These are phyloP conservation scores for Platycheirus albimanus DNA, from an alignment of 2,888 invertebrate species.

Conservation along the genomic window DNA sequence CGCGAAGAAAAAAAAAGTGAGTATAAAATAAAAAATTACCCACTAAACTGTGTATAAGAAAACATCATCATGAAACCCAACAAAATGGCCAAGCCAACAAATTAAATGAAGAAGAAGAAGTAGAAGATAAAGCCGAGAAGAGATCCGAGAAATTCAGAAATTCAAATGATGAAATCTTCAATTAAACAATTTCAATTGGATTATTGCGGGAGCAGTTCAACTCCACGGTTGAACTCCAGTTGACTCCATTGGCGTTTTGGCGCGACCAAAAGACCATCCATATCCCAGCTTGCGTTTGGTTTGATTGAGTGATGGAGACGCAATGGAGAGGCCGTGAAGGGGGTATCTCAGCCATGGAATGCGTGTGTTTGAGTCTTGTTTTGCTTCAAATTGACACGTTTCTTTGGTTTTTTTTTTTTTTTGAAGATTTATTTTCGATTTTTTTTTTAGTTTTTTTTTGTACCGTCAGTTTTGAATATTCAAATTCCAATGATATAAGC, in stretches of 20 bases:
- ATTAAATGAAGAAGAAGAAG: conserved; percentile 32
- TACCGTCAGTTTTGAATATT: conserved; percentile 59
- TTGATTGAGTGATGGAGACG: conserved; percentile 36
- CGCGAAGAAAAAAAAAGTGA: conserved; percentile 54
- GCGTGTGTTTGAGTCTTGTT: conserved; percentile 63
- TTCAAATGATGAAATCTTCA: conserved; percentile 74
- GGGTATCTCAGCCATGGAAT: conserved; percentile 48
- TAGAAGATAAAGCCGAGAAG: conserved; percentile 1
- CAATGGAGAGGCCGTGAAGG: background rate
- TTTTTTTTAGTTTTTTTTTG: conserved; percentile 24
- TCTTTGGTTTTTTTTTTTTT: conserved; percentile 65
- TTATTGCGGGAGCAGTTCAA: conserved; percentile 74
- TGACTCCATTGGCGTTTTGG: conserved; percentile 54
- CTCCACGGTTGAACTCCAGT: conserved; percentile 69
- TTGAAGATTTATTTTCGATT: conserved; percentile 60
- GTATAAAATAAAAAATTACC: conserved; percentile 33
- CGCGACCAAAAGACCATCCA: background rate
- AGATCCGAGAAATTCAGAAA: conserved; percentile 48
- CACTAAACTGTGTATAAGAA: too few relatives aligned
- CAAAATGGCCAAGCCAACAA: conserved; percentile 53
- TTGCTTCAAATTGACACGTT: conserved; percentile 70
- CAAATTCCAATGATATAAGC: conserved; percentile 62
- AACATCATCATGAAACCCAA: conserved; percentile 27
- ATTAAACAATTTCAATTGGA: conserved; percentile 74
- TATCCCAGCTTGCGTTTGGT: conserved; percentile 16